Evolutionary conservation across 2,113 vertebrate species (phyloP), one percentile per base, ranked within the genome.

Genomic region (Psammodynastes pulverulentus): DNA sequence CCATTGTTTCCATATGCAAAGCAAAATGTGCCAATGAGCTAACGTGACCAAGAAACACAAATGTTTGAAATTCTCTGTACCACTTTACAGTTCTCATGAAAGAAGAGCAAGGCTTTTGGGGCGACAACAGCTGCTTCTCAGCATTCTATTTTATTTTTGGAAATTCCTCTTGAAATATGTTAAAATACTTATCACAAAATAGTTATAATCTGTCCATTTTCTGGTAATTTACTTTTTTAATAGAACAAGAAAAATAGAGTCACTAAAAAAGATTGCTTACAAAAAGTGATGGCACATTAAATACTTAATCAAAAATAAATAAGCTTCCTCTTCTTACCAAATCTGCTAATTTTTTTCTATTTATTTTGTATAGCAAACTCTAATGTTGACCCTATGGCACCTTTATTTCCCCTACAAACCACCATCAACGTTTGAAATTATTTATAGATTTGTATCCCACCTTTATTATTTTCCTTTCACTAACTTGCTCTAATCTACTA

Each of bases 1-100:
- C 93, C 21, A 0, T 86, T 15, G 4, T 92, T 87, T 92, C 94
- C 94, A 90, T 92, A 90, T 94, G 93, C 91, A 93, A 94, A 95
- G 72, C 45, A 93, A 94, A 95, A 92, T 0, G 29, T 15, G 92
- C 10, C 94, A 91, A 94, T 89, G 87, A 95, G 92, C 79, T 46
- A 86, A 93, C 90, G 90, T 89, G 89, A 51, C 90, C 93, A 95
- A 94, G 93, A 4, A 0, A 39, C 34, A 24, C 0, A 26, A 92
- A 5, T 1, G 56, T 91, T 88, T 93, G 90, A 89, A 93, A 86
- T 91, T 51, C 5, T 85, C 91, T 24, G 54, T 89, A 94, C 45
- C 91, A 84, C 91, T 79, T 93, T 43, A 86, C 62, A 89, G 90
- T 79, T 86, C 90, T 5, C 46, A 86, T 88, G 48, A 72, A 51